Conservation (phyloP, 2,888 invertebrate species). For the Drosophila ezoana region DNA sequence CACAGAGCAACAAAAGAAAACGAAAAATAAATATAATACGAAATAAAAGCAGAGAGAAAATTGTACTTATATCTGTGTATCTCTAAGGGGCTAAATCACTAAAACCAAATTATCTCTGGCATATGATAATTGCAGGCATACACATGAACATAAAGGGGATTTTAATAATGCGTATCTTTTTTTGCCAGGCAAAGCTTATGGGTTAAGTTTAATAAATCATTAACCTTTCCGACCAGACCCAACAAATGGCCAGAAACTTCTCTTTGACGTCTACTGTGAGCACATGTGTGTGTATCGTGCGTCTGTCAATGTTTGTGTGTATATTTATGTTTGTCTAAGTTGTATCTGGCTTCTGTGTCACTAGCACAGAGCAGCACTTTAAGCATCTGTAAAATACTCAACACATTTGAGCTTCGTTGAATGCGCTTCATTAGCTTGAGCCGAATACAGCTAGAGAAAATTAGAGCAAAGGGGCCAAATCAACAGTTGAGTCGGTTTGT, state of each 20-base stretch:
- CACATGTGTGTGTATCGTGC: background rate
- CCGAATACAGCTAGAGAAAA: slow-evolving; percentile 11
- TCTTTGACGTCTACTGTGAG: slow-evolving; percentile 3
- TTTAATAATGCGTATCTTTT: slow-evolving; percentile 74
- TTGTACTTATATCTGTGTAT: slow-evolving; percentile 39
- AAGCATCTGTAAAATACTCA: slow-evolving; percentile 55
- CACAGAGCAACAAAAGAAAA: slow-evolving; percentile 15
- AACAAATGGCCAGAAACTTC: slow-evolving; percentile 31
- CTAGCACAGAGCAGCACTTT: slow-evolving; percentile 43
- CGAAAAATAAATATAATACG: slow-evolving; percentile 10
- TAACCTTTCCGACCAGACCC: slow-evolving; percentile 58
- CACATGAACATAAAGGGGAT: slow-evolving; percentile 40
- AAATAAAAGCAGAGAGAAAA: slow-evolving; percentile 46
- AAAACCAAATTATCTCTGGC: slow-evolving; percentile 56
- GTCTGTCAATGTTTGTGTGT: slow-evolving; percentile 30
- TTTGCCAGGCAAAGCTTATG: slow-evolving; percentile 58
- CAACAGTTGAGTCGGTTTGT: slow-evolving; percentile 27
- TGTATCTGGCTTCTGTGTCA: slow-evolving; percentile 61
- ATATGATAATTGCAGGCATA: slow-evolving; percentile 52
- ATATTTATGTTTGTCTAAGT: slow-evolving; percentile 38
- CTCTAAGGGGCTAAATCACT: slow-evolving; percentile 19
- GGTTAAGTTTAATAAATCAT: slow-evolving; percentile 75
- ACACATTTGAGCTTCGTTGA: slow-evolving; percentile 40
- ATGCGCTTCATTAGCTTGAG: slow-evolving; percentile 71
- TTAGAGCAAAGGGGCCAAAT: slow-evolving; percentile 12